phyloP scores from a whole-genome alignment of 2,797 vertebrate species.

The Phoeniculus purpureus region DNA sequence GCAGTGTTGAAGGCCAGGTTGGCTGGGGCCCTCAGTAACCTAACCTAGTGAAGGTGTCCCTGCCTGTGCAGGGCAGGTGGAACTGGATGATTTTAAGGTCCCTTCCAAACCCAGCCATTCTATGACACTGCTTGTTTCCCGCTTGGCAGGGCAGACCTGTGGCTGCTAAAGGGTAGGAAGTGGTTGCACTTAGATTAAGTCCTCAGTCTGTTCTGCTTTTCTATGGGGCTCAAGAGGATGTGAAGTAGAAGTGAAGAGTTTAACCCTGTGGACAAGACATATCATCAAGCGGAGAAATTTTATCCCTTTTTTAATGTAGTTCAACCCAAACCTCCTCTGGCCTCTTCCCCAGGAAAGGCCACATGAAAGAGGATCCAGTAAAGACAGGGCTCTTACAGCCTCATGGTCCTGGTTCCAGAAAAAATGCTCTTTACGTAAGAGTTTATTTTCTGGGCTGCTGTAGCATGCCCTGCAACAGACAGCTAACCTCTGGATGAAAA shows the following conservation, averaged over 20 bases:
- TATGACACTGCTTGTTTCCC: not conserved
- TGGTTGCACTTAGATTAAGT: not conserved
- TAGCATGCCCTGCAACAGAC: not conserved
- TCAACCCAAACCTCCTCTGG: not conserved
- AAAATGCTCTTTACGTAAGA: not conserved
- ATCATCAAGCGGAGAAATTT: not conserved
- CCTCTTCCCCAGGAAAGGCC: not conserved
- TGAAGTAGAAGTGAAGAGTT: not conserved
- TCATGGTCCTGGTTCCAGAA: not conserved
- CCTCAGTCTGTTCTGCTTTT: not conserved
- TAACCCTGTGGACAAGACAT: not conserved
- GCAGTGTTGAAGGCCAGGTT: too few relatives aligned
- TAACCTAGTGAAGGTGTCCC: too few relatives aligned
- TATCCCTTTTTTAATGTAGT: not conserved
- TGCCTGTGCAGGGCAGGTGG: too few relatives aligned
- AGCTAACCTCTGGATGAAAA: not conserved
- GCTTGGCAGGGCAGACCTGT: not conserved
- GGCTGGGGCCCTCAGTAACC: too few relatives aligned
- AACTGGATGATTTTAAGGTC: too few relatives aligned
- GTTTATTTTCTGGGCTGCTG: not conserved
- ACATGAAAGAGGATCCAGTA: not conserved
- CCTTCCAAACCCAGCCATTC: too few relatives aligned
- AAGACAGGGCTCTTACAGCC: fast-evolving
- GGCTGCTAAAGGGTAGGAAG: not conserved
- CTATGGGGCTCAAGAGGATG: not conserved